Conservation (phyloP, 2,113 vertebrate species). For the Pelvicachromis taeniatus region DNA sequence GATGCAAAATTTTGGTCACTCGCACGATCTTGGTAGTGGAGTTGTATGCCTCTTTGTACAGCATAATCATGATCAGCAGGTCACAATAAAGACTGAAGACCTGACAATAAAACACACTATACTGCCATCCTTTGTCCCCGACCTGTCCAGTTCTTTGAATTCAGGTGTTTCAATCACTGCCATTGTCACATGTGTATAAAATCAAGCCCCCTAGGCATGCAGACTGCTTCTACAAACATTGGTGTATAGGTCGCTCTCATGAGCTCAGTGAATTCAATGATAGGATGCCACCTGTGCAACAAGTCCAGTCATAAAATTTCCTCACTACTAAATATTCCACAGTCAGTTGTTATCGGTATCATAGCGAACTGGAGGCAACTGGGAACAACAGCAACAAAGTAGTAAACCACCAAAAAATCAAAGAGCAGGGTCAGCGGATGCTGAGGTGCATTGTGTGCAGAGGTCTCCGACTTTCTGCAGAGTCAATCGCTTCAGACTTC, state of each 20-base stretch:
- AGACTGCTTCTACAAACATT: neutral
- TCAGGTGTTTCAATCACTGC: neutral
- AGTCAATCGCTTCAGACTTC: too few species aligned
- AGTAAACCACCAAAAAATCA: neutral
- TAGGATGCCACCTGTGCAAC: neutral
- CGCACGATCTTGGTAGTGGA: neutral
- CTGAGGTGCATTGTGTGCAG: too few species aligned
- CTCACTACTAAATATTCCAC: neutral
- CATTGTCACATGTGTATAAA: neutral
- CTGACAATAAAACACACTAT: accelerated
- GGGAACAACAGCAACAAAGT: neutral
- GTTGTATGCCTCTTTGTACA: neutral
- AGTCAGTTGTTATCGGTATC: neutral
- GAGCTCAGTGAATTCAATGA: neutral
- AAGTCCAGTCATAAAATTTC: neutral
- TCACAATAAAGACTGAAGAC: neutral
- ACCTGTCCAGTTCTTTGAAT: neutral
- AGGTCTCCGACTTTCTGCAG: too few species aligned
- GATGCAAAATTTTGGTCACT: neutral
- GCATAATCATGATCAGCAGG: neutral
- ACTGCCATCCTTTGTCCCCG: neutral
- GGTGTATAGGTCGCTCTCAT: neutral
- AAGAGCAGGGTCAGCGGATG: neutral
- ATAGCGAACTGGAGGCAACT: neutral
- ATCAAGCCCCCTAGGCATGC: neutral